phyloP scores from a whole-genome alignment of 2,797 vertebrate species.

The Limnodromus scolopaceus region DNA sequence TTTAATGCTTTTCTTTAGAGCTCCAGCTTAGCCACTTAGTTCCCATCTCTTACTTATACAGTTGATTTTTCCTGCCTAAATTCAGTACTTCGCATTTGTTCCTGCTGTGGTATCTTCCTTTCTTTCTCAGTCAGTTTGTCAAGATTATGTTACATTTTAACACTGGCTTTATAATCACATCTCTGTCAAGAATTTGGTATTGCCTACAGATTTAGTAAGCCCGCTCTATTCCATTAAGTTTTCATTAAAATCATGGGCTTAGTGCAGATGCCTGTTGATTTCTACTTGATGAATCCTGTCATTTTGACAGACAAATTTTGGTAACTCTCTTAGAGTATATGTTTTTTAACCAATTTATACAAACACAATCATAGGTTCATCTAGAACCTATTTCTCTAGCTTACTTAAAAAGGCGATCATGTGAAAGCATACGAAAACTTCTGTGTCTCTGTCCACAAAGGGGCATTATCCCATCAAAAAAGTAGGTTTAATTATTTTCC shows the following conservation, averaged over 20 bases:
- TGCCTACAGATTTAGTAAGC: neutral
- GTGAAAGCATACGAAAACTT: neutral
- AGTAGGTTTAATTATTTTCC: neutral
- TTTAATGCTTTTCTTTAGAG: neutral
- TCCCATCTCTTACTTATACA: neutral
- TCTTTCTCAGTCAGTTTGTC: neutral
- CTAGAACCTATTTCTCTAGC: neutral
- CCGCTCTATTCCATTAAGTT: neutral
- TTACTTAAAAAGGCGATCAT: neutral
- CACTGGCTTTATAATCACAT: neutral
- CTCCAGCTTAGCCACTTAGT: neutral
- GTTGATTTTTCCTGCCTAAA: neutral
- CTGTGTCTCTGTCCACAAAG: neutral
- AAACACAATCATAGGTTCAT: neutral
- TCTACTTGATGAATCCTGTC: neutral
- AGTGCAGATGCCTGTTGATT: neutral
- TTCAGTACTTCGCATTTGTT: neutral
- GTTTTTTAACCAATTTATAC: neutral
- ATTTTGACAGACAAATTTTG: neutral
- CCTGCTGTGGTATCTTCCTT: neutral
- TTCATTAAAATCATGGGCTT: neutral
- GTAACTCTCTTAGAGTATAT: neutral
- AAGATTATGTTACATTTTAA: neutral
- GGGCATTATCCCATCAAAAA: neutral
- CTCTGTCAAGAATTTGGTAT: neutral